Evolutionary conservation across 1,140 invertebrate species (phyloP), one percentile per base, ranked within the genome.

Genomic region (Heliconius nattereri): DNA sequence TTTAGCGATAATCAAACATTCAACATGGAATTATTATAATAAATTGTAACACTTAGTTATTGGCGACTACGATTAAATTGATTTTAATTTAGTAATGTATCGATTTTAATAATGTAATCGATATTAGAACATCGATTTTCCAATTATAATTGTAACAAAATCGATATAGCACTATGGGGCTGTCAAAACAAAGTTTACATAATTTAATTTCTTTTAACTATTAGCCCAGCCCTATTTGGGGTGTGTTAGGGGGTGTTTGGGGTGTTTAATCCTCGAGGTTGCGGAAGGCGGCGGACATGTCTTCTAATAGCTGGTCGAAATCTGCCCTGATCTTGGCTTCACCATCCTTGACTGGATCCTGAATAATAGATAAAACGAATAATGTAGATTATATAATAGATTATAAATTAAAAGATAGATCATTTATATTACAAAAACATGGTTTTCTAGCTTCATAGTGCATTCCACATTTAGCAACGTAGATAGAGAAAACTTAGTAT

Each of bases 341-440:
- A 54, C 99, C 99, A 84, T 99, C 99, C 95, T 99, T 99, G 11
- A 99, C 97, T 54, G 99, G 99, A 95, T 99, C 99, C 97, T 99
- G 89, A 78, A 52, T 78, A 72, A 74, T 19, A 57, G 2, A 80
- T 73, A 74, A 32, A 60, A 19, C 8, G 13, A 20, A 57, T 57
- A n/a, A 57, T 57, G 20, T n/a, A n/a, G n/a, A n/a, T n/a, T n/a
- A n/a, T n/a, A n/a, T n/a, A n/a, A n/a, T n/a, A n/a, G n/a, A n/a
- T n/a, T n/a, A n/a, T n/a, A n/a, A n/a, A n/a, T 54, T 54, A 54
- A 6, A 45, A 11, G 40, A 35, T 35, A 35, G 32, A 35, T 35
- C 6, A 35, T 45, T 45, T 45, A 13, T 45, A 45, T 35, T 45
- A 45, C 13, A 45, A 45, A 45, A 45, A 45, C 13, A 45, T 45